A percentile compares a stretch with the other conserved stretches of the same genome.
Conservation (phyloP, 2,113 vertebrate species). For the Semicossyphus pulcher region DNA sequence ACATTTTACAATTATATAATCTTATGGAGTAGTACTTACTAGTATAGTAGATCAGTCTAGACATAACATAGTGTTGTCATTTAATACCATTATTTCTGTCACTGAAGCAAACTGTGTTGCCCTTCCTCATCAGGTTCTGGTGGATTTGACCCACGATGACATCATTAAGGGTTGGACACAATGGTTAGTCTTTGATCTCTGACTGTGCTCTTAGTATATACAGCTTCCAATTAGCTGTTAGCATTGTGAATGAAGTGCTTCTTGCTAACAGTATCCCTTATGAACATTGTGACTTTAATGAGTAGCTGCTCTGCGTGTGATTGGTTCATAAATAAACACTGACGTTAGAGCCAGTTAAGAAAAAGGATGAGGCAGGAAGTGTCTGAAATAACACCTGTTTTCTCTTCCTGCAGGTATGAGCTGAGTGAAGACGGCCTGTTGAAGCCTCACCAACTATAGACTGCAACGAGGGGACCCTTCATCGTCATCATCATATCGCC, state of each 20-base stretch:
- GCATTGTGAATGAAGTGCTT: too few species aligned
- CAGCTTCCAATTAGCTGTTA: too few species aligned
- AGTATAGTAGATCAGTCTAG: too few species aligned
- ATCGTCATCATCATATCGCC: neutral
- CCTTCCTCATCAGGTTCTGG: slow-evolving; percentile 83
- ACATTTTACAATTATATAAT: too few species aligned
- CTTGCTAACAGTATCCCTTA: too few species aligned
- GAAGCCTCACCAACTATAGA: slow-evolving; percentile 81
- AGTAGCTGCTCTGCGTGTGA: too few species aligned
- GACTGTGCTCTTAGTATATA: too few species aligned
- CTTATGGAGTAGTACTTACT: too few species aligned
- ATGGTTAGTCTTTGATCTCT: slow-evolving; percentile 84
- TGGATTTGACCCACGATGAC: slow-evolving; percentile 90
- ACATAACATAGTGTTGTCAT: too few species aligned
- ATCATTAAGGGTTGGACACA: slow-evolving; percentile 92
- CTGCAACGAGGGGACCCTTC: neutral
- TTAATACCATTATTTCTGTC: neutral
- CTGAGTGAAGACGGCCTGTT: slow-evolving; percentile 90
- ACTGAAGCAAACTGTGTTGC: neutral
- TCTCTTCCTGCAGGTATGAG: slow-evolving; percentile 87
- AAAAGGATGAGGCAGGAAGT: too few species aligned
- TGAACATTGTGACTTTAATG: too few species aligned
- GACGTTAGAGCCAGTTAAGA: neutral
- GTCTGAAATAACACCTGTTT: slow-evolving; percentile 3
- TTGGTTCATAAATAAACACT: neutral